phyloP scores from a whole-genome alignment of 2,797 vertebrate species.

The Menidia menidia region DNA sequence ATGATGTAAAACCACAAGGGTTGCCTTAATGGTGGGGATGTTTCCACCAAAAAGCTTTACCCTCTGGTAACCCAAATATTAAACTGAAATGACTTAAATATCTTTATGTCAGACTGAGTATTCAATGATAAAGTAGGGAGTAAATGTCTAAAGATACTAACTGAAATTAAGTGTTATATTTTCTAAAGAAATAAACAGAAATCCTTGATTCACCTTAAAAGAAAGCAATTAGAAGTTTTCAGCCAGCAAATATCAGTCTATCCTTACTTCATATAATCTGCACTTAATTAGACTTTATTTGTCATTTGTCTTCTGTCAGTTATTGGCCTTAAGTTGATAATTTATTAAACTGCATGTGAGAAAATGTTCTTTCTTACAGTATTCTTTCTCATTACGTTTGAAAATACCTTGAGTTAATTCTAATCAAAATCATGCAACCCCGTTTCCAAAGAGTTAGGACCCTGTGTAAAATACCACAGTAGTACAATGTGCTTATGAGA shows the following conservation, averaged over 20 bases:
- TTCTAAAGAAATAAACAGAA: neutral
- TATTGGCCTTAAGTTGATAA: constrained; percentile 39
- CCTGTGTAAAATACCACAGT: neutral
- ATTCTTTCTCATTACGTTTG: constrained; percentile 39
- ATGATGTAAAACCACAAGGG: neutral
- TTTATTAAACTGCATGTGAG: constrained; percentile 71
- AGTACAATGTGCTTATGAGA: too few species aligned
- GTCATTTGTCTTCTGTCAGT: constrained; percentile 45
- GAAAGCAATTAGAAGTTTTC: neutral
- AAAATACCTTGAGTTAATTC: constrained; percentile 41
- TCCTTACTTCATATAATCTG: constrained; percentile 66
- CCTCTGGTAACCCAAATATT: neutral
- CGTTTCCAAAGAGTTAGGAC: constrained; percentile 21
- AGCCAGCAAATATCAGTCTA: constrained; percentile 78
- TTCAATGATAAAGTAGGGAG: neutral
- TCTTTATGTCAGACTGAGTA: neutral
- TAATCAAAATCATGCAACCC: constrained; percentile 10
- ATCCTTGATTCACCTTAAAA: neutral
- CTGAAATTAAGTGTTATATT: too few species aligned
- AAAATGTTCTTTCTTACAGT: constrained; percentile 20
- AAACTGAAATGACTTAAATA: neutral
- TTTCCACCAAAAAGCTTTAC: neutral
- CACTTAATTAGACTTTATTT: constrained; percentile 46
- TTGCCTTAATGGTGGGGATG: neutral
- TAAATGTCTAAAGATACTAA: neutral